These are phyloP conservation scores for Crocodylus rhombifer DNA, from an alignment of 2,797 vertebrate species.

Conservation along the genomic window DNA sequence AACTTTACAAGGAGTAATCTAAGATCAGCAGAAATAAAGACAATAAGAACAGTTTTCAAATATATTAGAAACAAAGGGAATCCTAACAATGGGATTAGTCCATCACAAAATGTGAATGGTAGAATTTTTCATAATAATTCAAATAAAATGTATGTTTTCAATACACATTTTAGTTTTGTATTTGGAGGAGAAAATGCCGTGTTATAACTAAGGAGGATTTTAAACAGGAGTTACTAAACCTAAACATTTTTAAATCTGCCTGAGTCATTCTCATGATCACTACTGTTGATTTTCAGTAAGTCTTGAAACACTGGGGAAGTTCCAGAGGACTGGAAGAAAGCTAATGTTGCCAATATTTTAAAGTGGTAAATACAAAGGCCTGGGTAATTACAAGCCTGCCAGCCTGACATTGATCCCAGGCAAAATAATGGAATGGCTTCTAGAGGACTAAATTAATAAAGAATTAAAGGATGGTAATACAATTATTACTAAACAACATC, in stretches of 20 bases:
- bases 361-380: slow-evolving; percentile 57
- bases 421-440: slow-evolving; percentile 67
- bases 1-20: neutral
- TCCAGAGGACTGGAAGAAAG: slow-evolving; percentile 36
- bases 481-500: slow-evolving; percentile 60
- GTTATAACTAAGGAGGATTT: neutral
- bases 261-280: slow-evolving; percentile 34
- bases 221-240: neutral
- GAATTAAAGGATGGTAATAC: slow-evolving; percentile 57
- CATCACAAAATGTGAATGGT: neutral
- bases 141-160: neutral
- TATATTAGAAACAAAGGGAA: neutral
- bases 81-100: neutral
- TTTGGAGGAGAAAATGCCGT: neutral
- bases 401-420: slow-evolving; percentile 55
- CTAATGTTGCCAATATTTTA: slow-evolving; percentile 58
- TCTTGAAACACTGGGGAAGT: neutral
- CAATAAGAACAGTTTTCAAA: neutral
- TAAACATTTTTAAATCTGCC: neutral
- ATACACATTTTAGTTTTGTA: neutral
- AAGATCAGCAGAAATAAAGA: neutral
- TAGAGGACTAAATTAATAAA: slow-evolving; percentile 70
- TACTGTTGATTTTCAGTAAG: slow-evolving; percentile 12
- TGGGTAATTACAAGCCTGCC: slow-evolving; percentile 58
- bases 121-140: neutral